phyloP scores from a whole-genome alignment of 1,140 invertebrate genomes.

The Lethrus apterus region DNA sequence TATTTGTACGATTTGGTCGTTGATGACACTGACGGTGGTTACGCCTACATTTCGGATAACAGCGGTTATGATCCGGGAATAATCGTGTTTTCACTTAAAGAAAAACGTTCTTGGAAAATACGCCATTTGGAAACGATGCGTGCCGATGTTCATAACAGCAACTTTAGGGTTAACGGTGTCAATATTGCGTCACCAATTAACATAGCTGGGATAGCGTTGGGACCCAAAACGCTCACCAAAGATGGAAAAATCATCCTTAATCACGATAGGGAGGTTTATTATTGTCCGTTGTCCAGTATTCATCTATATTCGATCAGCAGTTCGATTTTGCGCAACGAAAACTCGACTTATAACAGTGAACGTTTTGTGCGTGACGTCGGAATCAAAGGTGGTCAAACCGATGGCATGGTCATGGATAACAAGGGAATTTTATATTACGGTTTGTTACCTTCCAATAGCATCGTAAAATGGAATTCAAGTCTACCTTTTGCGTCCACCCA shows the following conservation, averaged over 20 bases:
- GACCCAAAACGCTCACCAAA: constrained; percentile 40
- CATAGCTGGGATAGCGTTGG: constrained; percentile 60
- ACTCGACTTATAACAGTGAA: constrained; percentile 20
- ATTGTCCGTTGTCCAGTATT: constrained; percentile 56
- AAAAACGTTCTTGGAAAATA: constrained; percentile 60
- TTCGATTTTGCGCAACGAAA: constrained; percentile 46
- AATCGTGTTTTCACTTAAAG: constrained; percentile 55
- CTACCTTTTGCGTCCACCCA: constrained; percentile 37
- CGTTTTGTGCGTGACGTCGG: constrained; percentile 50
- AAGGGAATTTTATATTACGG: constrained; percentile 59
- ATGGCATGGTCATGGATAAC: constrained; percentile 65
- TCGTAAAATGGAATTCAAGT: constrained; percentile 58
- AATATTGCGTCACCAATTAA: constrained; percentile 48
- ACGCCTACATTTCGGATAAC: constrained; percentile 63
- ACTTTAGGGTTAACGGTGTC: constrained; percentile 51
- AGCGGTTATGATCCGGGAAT: constrained; percentile 57
- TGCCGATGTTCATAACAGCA: constrained; percentile 46
- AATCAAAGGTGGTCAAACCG: constrained; percentile 54
- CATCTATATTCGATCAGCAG: constrained; percentile 56
- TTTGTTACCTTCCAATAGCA: constrained; percentile 54
- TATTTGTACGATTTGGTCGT: constrained; percentile 62
- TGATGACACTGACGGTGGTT: constrained; percentile 56
- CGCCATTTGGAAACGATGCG: constrained; percentile 54
- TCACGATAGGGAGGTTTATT: constrained; percentile 53
- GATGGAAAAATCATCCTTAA: constrained; percentile 19